A percentile compares a stretch with the other conserved stretches of the same genome.
phyloP scores from a whole-genome alignment of 2,113 vertebrate species.

The Myxocyprinus asiaticus region DNA sequence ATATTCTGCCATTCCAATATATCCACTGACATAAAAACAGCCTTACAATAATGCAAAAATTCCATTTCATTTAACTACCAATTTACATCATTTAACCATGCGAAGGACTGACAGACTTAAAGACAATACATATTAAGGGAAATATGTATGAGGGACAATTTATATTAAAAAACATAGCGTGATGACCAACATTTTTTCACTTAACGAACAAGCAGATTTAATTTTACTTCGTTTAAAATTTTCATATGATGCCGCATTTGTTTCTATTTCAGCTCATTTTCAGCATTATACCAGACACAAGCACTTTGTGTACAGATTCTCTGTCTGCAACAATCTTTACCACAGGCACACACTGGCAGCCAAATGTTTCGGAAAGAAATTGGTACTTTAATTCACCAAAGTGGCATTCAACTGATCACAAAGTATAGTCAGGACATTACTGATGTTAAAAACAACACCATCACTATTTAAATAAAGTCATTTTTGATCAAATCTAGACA shows the following conservation, averaged over 20 bases:
- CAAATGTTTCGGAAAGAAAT: too few relatives aligned
- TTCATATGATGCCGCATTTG: slow-evolving; percentile 9
- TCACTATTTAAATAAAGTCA: too few relatives aligned
- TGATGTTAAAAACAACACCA: too few relatives aligned
- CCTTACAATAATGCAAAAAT: too few relatives aligned
- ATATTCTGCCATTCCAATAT: not conserved
- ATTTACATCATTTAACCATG: too few relatives aligned
- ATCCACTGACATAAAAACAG: not conserved
- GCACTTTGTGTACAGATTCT: not conserved
- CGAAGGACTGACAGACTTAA: slow-evolving; percentile 48
- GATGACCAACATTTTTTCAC: not conserved
- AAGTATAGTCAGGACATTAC: too few relatives aligned
- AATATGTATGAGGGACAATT: slow-evolving; percentile 58
- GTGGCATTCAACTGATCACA: too few relatives aligned
- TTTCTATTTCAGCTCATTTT: not conserved
- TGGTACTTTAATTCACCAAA: too few relatives aligned
- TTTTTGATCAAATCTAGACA: too few relatives aligned
- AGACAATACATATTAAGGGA: slow-evolving; percentile 54
- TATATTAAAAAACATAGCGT: not conserved
- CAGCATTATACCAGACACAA: slow-evolving; percentile 7
- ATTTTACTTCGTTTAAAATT: not conserved
- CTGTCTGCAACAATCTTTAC: not conserved
- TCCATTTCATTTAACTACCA: too few relatives aligned
- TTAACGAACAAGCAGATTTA: not conserved
- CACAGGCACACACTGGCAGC: too few relatives aligned